Conservation (phyloP, 30 jellyfish, hydroid and myxozoan genomes). For the Calvadosia cruxmelitensis region DNA sequence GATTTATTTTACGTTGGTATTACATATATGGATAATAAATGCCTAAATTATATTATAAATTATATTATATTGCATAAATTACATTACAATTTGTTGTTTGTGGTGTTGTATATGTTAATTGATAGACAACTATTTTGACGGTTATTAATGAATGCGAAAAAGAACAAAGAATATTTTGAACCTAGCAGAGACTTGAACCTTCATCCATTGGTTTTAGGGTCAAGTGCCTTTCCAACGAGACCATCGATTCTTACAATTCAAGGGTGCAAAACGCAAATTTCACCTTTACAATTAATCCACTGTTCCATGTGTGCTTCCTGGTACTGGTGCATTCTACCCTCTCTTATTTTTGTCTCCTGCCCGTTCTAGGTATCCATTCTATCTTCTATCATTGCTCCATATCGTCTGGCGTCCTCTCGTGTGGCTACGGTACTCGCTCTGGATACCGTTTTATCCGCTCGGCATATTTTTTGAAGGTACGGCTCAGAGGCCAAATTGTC, state of each 20-base stretch:
- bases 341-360: neutral
- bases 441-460: constrained; percentile 72
- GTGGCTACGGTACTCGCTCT: constrained; percentile 75
- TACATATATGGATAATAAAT: too few relatives aligned
- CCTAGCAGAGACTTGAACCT: too few relatives aligned
- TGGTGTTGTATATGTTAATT: too few relatives aligned
- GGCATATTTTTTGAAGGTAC: constrained; percentile 80
- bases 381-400: constrained; percentile 43
- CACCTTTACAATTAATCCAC: neutral
- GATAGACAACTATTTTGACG: too few relatives aligned
- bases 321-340: neutral
- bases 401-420: constrained; percentile 5
- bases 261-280: neutral
- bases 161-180: too few relatives aligned
- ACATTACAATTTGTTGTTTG: too few relatives aligned
- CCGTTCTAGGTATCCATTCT: constrained; percentile 70
- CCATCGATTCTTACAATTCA: neutral
- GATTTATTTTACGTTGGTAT: too few relatives aligned
- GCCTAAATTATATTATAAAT: too few relatives aligned
- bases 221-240: too few relatives aligned
- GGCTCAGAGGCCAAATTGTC: neutral
- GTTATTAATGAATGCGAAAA: too few relatives aligned
- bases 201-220: too few relatives aligned
- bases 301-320: neutral
- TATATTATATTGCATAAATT: too few relatives aligned